A percentile compares a stretch with the other conserved stretches of the same genome.
Conservation (phyloP, 2,113 vertebrate species). For the Mus pahari region DNA sequence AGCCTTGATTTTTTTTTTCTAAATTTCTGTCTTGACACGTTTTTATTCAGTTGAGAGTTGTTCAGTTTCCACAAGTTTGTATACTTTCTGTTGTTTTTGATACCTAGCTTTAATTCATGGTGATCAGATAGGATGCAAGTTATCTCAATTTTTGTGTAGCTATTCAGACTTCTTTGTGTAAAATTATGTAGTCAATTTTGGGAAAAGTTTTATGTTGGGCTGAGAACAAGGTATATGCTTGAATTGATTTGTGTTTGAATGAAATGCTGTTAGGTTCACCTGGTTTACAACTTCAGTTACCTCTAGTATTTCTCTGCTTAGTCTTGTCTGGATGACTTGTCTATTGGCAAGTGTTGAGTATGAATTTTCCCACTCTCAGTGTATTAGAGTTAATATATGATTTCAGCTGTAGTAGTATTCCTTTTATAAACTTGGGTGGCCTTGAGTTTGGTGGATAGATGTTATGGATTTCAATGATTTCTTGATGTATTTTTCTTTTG, state of each 20-base stretch:
- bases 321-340: not conserved
- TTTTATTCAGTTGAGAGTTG: not conserved
- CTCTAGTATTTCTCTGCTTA: not conserved
- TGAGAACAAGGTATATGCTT: not conserved
- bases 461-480: not conserved
- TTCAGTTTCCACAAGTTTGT: not conserved
- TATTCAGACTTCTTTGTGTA: not conserved
- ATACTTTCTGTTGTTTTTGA: not conserved
- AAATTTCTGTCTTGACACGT: not conserved
- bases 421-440: not conserved
- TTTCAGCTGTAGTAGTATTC: not conserved
- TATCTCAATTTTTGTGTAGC: not conserved
- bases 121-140: not conserved
- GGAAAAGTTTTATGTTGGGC: not conserved
- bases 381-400: not conserved
- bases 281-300: not conserved
- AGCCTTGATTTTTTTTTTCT: not conserved
- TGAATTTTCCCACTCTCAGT: too few species aligned
- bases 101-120: not conserved
- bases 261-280: not conserved
- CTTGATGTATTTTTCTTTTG: not conserved
- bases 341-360: not conserved
- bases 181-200: not conserved
- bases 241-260: not conserved
- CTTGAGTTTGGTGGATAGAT: not conserved